phyloP scores from a whole-genome alignment of 92 coral and sea anemone species.

The Micromussa lordhowensis region DNA sequence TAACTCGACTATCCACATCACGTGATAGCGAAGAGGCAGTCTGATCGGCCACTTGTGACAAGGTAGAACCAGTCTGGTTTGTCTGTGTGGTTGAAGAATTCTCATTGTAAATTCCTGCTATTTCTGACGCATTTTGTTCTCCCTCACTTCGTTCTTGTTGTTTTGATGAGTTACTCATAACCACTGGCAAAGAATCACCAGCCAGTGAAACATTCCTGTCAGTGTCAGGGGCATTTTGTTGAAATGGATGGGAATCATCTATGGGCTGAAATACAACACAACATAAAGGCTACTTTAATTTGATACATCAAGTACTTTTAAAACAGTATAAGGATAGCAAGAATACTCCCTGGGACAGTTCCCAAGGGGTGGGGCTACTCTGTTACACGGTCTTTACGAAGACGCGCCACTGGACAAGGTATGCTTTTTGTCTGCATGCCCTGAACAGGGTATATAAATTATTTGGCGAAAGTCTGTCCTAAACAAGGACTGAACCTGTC shows the following conservation, averaged over 20 bases:
- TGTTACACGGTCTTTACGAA: too few species aligned
- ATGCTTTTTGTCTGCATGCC: too few species aligned
- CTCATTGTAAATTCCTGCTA: neutral
- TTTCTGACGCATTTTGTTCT: neutral
- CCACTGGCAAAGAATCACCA: neutral
- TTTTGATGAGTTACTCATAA: neutral
- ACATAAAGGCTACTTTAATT: neutral
- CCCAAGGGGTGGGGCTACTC: too few species aligned
- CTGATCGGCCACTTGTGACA: neutral
- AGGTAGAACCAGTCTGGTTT: neutral
- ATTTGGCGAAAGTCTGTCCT: too few species aligned
- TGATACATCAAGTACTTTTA: neutral
- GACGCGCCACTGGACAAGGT: too few species aligned
- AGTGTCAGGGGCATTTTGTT: neutral
- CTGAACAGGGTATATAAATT: too few species aligned
- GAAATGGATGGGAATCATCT: neutral
- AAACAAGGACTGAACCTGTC: too few species aligned
- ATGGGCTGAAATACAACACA: conserved; percentile 4
- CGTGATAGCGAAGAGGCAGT: neutral
- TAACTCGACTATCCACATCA: neutral
- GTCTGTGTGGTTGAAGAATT: neutral
- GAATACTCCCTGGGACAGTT: neutral
- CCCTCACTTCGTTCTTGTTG: neutral
- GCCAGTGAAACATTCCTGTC: neutral
- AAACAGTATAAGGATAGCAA: neutral